Conservation (phyloP, 35 echinoderm and acorn worm species). For the Hemicentrotus pulcherrimus region DNA sequence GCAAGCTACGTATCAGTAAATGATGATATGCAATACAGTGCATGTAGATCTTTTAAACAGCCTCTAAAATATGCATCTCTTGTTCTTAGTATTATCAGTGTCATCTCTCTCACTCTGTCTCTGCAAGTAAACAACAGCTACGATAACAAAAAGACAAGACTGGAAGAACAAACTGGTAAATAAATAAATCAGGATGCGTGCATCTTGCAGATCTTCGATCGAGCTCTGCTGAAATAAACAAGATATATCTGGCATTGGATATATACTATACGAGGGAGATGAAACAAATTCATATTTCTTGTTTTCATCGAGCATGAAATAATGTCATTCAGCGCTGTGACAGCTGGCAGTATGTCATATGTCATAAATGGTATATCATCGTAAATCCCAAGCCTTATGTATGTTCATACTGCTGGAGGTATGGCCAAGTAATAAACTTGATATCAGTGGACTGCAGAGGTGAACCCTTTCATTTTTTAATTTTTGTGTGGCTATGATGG, state of each 20-base stretch:
- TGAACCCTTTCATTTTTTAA: not conserved
- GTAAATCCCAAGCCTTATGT: not conserved
- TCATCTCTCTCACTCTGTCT: not conserved
- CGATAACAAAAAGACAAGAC: not conserved
- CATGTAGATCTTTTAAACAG: not conserved
- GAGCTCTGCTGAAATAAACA: not conserved
- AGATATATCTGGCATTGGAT: not conserved
- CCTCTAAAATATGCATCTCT: not conserved
- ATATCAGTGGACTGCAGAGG: not conserved
- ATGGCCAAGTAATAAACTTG: not conserved
- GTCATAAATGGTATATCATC: not conserved
- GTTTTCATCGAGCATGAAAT: not conserved
- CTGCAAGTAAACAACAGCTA: not conserved
- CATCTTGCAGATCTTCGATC: not conserved
- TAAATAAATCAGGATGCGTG: not conserved
- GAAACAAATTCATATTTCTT: conserved; percentile 4
- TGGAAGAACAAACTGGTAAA: not conserved
- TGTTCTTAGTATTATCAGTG: not conserved
- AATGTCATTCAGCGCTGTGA: not conserved
- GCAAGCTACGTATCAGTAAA: too few species aligned
- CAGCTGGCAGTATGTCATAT: conserved; percentile 1
- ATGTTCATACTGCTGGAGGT: not conserved
- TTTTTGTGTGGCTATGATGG: not conserved
- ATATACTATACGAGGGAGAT: not conserved
- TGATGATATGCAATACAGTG: too few species aligned